phyloP scores from a whole-genome alignment of 2,888 invertebrate species.

The Odontocolon sp. region DNA sequence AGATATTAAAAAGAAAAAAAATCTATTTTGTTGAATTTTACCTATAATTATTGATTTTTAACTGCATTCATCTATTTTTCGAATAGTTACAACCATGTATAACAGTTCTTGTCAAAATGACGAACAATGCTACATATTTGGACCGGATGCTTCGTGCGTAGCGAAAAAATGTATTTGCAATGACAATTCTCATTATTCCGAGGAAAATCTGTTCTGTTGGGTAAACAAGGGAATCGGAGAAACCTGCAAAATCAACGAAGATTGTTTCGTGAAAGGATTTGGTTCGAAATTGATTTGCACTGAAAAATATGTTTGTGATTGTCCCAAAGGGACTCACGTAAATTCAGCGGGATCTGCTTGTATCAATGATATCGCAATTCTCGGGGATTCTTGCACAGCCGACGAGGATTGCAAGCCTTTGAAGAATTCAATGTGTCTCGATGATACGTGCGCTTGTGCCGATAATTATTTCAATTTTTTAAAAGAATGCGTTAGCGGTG shows the following conservation, averaged over 20 bases:
- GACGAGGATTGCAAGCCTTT: constrained; percentile 59
- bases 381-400: constrained; percentile 63
- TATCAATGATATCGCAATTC: constrained; percentile 48
- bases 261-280: constrained; percentile 66
- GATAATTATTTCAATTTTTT: constrained; percentile 55
- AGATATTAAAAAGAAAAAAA: too few relatives aligned
- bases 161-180: constrained; percentile 68
- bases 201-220: constrained; percentile 73
- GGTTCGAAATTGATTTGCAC: constrained; percentile 59
- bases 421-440: constrained; percentile 52
- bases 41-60: too few relatives aligned
- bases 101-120: constrained; percentile 61
- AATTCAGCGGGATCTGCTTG: constrained; percentile 63
- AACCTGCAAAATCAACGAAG: constrained; percentile 64
- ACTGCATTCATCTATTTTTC: not conserved
- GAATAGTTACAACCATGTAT: constrained; percentile 63
- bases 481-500: constrained; percentile 64
- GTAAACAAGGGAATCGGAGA: constrained; percentile 65
- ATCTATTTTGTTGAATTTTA: too few relatives aligned
- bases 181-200: constrained; percentile 67
- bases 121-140: constrained; percentile 72
- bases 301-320: constrained; percentile 61
- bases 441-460: constrained; percentile 59
- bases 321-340: constrained; percentile 61
- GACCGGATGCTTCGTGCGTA: constrained; percentile 69